These are phyloP conservation scores for Psix sp. DNA, from an alignment of 1,140 invertebrate genomes.

Conservation along the genomic window DNA sequence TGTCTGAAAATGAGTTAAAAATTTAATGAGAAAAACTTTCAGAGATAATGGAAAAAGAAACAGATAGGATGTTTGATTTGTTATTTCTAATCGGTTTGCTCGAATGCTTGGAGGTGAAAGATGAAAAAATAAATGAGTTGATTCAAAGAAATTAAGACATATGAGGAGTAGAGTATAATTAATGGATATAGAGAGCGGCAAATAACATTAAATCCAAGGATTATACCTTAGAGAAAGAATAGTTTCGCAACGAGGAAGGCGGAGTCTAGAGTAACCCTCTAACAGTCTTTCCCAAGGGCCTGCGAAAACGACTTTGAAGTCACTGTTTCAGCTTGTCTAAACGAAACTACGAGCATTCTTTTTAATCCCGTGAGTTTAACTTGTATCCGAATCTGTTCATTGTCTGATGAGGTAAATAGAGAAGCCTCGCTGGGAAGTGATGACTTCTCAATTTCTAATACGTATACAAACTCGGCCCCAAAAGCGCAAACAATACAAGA, in stretches of 20 bases:
- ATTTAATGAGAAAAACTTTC: slow-evolving; percentile 1
- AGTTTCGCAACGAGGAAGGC: slow-evolving; percentile 59
- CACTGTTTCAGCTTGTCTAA: slow-evolving; percentile 61
- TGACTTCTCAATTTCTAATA: slow-evolving; percentile 60
- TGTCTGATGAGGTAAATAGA: slow-evolving; percentile 60
- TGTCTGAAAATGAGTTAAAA: too few species aligned
- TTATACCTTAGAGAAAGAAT: slow-evolving; percentile 62
- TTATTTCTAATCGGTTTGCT: slow-evolving; percentile 41
- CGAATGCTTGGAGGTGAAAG: slow-evolving; percentile 32
- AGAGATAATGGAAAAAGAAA: slow-evolving; percentile 5
- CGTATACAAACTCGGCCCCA: slow-evolving; percentile 24
- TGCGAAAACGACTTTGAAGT: slow-evolving; percentile 59
- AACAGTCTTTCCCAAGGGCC: slow-evolving; percentile 59
- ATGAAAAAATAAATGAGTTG: slow-evolving; percentile 57
- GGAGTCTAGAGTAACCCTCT: slow-evolving; percentile 57
- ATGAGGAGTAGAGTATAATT: slow-evolving; percentile 61
- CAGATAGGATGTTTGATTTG: slow-evolving; percentile 27
- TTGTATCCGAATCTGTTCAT: slow-evolving; percentile 62
- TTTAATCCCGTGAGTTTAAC: slow-evolving; percentile 66
- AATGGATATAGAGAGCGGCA: slow-evolving; percentile 63
- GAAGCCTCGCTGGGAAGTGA: slow-evolving; percentile 48
- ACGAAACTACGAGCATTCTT: slow-evolving; percentile 63
- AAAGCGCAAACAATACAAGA: slow-evolving; percentile 36
- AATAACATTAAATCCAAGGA: slow-evolving; percentile 64
- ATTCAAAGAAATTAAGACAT: slow-evolving; percentile 58